Percentiles rank a stretch among this genome's conserved stretches.
Conservation (phyloP, 1,140 invertebrate species). For the Chrysoperla carnea region DNA sequence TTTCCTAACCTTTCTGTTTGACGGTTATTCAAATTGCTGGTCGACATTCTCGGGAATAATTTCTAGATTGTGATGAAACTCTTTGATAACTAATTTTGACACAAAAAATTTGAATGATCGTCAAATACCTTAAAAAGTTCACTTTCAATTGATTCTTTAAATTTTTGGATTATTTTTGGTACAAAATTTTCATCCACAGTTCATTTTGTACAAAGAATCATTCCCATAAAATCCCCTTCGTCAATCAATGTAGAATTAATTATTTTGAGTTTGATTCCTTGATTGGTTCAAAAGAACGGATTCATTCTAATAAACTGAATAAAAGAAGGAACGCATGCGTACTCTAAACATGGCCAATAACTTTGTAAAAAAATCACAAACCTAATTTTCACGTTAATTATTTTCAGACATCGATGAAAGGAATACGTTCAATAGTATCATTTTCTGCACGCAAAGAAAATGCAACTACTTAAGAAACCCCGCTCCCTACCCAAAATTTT, state of each 20-base stretch:
- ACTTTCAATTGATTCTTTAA: not conserved
- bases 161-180: not conserved
- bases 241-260: not conserved
- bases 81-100: too few relatives aligned
- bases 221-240: not conserved
- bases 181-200: not conserved
- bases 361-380: not conserved
- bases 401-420: conserved; percentile 69
- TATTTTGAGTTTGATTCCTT: conserved; percentile 6
- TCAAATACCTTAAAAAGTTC: too few relatives aligned
- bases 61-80: too few relatives aligned
- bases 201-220: not conserved
- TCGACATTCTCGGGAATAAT: too few relatives aligned
- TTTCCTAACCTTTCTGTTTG: too few relatives aligned
- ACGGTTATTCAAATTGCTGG: too few relatives aligned
- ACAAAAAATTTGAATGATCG: too few relatives aligned
- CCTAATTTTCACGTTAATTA: conserved; percentile 9
- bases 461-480: conserved; percentile 12
- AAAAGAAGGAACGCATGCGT: too few relatives aligned
- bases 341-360: too few relatives aligned
- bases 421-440: conserved; percentile 69
- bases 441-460: conserved; percentile 58
- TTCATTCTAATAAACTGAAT: not conserved
- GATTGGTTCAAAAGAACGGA: too few relatives aligned
- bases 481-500: too few relatives aligned